Evolutionary conservation across 2,888 invertebrate genomes (phyloP).

Genomic region (Temnothorax unifasciatus): DNA sequence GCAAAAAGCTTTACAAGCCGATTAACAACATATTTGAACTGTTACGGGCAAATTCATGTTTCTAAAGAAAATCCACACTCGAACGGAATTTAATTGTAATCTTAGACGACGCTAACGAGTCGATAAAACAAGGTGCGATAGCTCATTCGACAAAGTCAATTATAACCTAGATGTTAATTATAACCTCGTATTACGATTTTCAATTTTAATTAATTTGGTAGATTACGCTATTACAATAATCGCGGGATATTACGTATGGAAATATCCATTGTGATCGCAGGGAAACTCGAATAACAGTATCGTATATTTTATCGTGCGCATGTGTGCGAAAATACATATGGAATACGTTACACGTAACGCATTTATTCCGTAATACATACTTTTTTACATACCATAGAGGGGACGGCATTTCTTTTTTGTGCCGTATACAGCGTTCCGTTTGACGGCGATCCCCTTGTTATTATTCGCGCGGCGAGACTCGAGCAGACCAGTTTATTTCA

Average conservation of each 20-base stretch:
- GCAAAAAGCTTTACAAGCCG: neutral
- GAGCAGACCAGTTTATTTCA: neutral
- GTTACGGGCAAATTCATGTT: neutral
- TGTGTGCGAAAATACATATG: neutral
- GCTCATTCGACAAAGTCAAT: slow-evolving; percentile 14
- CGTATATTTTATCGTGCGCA: neutral
- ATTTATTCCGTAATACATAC: neutral
- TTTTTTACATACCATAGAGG: neutral
- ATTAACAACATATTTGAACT: neutral
- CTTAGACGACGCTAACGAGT: neutral
- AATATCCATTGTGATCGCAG: neutral
- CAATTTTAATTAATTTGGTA: slow-evolving; percentile 6
- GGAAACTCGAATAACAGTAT: neutral
- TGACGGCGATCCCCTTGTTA: neutral
- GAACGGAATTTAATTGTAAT: slow-evolving; percentile 10
- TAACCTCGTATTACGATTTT: neutral
- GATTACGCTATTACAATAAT: neutral
- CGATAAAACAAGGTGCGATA: neutral
- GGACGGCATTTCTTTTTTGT: neutral
- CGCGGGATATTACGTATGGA: neutral
- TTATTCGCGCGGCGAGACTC: neutral
- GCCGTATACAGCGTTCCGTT: neutral
- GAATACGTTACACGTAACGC: neutral
- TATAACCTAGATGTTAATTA: neutral
- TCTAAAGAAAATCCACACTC: neutral